phyloP scores from a whole-genome alignment of 2,113 vertebrate genomes.

The Sorex araneus region DNA sequence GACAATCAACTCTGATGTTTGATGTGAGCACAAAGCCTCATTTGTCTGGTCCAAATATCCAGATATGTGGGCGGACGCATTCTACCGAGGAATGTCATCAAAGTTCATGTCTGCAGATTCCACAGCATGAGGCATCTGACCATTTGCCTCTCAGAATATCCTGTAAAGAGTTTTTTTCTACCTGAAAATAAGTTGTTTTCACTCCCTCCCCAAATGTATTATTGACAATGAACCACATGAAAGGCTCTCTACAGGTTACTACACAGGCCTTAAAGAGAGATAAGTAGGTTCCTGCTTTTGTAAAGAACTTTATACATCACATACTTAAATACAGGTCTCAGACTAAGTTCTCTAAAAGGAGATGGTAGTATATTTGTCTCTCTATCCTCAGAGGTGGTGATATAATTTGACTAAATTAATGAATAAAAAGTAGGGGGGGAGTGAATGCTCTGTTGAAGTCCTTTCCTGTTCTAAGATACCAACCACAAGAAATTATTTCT shows the following conservation, averaged over 20 bases:
- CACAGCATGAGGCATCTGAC: conserved; percentile 4
- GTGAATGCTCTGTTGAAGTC: conserved; percentile 5
- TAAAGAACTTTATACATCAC: conserved; percentile 11
- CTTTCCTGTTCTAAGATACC: not conserved
- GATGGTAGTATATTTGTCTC: not conserved
- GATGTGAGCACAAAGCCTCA: conserved; percentile 73
- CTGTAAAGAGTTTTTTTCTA: conserved; percentile 34
- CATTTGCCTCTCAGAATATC: not conserved
- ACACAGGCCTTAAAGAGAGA: not conserved
- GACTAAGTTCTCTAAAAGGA: conserved; percentile 46
- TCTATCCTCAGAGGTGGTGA: not conserved
- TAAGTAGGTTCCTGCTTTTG: conserved; percentile 10
- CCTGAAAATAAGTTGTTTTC: conserved; percentile 45
- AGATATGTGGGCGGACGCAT: conserved; percentile 63
- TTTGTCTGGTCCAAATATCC: conserved; percentile 70
- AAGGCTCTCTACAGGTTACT: not conserved
- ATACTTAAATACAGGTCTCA: conserved; percentile 17
- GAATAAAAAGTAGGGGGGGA: not conserved
- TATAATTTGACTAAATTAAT: not conserved
- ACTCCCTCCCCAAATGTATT: not conserved
- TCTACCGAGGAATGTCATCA: conserved; percentile 60
- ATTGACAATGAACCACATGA: not conserved
- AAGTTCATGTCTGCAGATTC: conserved; percentile 69
- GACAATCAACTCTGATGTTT: conserved; percentile 61
- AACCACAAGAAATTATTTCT: conserved; percentile 21